phyloP scores from a whole-genome alignment of 2,797 vertebrate genomes.

The Ptychobarbus kaznakovi region DNA sequence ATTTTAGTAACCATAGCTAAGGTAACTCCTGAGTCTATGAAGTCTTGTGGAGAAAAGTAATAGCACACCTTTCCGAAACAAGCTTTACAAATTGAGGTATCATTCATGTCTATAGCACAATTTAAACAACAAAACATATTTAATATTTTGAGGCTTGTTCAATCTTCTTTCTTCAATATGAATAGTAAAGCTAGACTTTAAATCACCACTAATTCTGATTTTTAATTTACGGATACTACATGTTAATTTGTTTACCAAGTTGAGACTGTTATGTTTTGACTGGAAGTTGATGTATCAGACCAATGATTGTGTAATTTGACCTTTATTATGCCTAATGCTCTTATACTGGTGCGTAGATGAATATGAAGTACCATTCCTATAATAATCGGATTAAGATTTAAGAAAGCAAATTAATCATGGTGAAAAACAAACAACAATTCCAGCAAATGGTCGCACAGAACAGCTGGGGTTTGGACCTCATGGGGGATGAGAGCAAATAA shows the following conservation, averaged over 20 bases:
- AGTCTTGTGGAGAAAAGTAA: not conserved
- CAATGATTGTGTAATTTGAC: not conserved
- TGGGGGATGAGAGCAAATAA: conserved; percentile 25
- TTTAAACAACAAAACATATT: not conserved
- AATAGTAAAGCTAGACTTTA: not conserved
- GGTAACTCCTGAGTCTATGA: not conserved
- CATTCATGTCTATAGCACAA: not conserved
- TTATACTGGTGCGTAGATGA: not conserved
- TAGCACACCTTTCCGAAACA: not conserved
- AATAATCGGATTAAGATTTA: not conserved
- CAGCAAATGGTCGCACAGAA: not conserved
- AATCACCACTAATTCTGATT: not conserved
- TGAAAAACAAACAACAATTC: conserved; percentile 24
- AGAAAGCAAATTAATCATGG: not conserved
- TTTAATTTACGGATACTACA: not conserved
- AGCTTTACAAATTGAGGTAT: not conserved
- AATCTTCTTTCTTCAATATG: not conserved
- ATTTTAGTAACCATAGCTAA: not conserved
- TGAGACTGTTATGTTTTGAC: not conserved
- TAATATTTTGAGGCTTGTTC: not conserved
- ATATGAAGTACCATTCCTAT: not conserved
- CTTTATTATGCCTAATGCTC: not conserved
- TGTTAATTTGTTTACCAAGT: not conserved
- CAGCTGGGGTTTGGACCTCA: conserved; percentile 36
- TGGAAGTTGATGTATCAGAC: not conserved